Conservation (phyloP, 2,888 invertebrate species). For the Pterobdella sp. region DNA sequence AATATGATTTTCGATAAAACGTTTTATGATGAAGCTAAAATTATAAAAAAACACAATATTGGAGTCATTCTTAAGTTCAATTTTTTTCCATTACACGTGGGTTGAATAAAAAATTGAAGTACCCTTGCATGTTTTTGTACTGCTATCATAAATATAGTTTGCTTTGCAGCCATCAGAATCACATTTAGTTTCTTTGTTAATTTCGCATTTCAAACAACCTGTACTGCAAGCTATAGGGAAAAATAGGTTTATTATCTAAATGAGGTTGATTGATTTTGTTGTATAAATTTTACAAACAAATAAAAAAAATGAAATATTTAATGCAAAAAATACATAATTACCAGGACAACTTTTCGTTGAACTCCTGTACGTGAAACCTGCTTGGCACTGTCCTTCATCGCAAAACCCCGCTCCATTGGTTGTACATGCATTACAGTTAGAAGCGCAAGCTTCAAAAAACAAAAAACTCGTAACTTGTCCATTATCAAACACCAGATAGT, state of each 20-base stretch:
- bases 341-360: slow-evolving; percentile 28
- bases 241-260: no score
- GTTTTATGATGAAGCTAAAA: no score
- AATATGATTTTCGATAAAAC: no score
- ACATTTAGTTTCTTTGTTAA: slow-evolving; percentile 26
- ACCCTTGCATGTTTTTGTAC: slow-evolving; percentile 30
- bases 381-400: slow-evolving; percentile 26
- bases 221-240: slow-evolving; percentile 21
- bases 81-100: no score
- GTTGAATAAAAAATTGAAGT: no score
- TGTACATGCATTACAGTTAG: slow-evolving; percentile 30
- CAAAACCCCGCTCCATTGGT: slow-evolving; percentile 29
- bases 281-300: neutral
- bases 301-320: no score
- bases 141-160: slow-evolving; percentile 15
- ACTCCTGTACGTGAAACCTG: slow-evolving; percentile 27
- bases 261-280: neutral
- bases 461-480: neutral
- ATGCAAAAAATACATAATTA: no score
- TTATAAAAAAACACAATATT: no score
- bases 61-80: no score
- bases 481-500: no score
- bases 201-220: slow-evolving; percentile 23
- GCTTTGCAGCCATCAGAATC: slow-evolving; percentile 27
- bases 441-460: slow-evolving; percentile 28